Percentiles rank a stretch among this genome's conserved stretches.
These are phyloP conservation scores for Epizoanthus rinbou DNA, from an alignment of 92 coral and sea anemone species.

Conservation along the genomic window DNA sequence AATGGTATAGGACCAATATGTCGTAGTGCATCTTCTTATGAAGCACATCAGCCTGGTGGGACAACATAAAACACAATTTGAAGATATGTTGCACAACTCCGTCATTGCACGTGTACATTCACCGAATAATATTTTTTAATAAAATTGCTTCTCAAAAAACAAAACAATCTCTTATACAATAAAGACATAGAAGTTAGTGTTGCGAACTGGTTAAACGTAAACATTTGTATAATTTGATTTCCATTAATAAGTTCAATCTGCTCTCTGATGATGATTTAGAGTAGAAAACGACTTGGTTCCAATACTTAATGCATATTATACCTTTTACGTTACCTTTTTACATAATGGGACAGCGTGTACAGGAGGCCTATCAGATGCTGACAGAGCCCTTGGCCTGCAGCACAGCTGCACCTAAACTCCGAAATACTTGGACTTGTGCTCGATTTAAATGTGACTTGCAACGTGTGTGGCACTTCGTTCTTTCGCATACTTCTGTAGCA, in stretches of 20 bases:
- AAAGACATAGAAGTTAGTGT: background rate
- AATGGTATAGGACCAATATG: background rate
- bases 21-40: conserved; percentile 9
- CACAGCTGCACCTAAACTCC: conserved; percentile 54
- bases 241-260: no score
- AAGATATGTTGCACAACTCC: background rate
- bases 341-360: conserved; percentile 52
- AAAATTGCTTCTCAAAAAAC: no score
- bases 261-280: background rate
- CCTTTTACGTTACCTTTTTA: no score
- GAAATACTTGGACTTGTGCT: conserved; percentile 4
- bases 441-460: conserved; percentile 26
- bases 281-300: no score
- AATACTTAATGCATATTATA: no score
- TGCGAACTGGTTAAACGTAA: no score
- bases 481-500: conserved; percentile 59
- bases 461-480: conserved; percentile 55
- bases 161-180: no score
- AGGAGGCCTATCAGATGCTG: conserved; percentile 53
- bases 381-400: conserved; percentile 57
- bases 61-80: background rate
- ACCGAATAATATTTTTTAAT: no score
- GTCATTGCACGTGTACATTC: no score
- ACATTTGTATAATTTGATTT: no score
- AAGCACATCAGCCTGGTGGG: conserved; percentile 9